Conservation (phyloP, 2,888 invertebrate species). For the Malthinus flaveolus region DNA sequence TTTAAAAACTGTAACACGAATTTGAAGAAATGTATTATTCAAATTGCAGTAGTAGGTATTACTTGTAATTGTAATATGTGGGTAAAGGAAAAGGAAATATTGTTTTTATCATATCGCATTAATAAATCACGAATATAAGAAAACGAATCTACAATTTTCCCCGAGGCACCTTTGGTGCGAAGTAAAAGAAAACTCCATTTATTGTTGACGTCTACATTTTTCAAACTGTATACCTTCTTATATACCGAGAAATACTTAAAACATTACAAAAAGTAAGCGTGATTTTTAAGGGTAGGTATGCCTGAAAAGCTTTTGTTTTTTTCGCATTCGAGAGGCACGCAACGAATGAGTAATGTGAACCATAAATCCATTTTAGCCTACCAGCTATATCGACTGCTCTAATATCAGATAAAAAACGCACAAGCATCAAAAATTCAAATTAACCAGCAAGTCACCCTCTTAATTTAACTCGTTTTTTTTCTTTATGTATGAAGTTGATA, state of each 20-base stretch:
- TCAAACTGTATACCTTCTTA: too few species aligned
- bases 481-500: too few species aligned
- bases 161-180: too few species aligned
- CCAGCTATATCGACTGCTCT: constrained; percentile 21
- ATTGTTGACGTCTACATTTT: too few species aligned
- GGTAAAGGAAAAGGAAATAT: not conserved
- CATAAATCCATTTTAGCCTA: constrained; percentile 22
- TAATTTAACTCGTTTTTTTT: too few species aligned
- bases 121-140: too few species aligned
- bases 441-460: not conserved
- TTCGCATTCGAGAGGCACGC: constrained; percentile 23
- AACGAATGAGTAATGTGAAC: constrained; percentile 27
- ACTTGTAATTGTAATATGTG: too few species aligned
- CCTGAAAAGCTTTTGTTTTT: constrained; percentile 15
- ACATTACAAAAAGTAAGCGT: constrained; percentile 11
- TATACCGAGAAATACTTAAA: not conserved
- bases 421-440: constrained; percentile 11
- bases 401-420: constrained; percentile 15
- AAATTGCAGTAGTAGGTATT: too few species aligned
- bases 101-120: not conserved
- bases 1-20: too few species aligned
- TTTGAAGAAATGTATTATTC: too few species aligned
- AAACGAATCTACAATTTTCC: too few species aligned
- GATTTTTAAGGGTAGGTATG: constrained; percentile 15
- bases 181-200: too few species aligned